Conservation (phyloP, 2,113 vertebrate genomes). For the Xenotilapia flavipinnis region DNA sequence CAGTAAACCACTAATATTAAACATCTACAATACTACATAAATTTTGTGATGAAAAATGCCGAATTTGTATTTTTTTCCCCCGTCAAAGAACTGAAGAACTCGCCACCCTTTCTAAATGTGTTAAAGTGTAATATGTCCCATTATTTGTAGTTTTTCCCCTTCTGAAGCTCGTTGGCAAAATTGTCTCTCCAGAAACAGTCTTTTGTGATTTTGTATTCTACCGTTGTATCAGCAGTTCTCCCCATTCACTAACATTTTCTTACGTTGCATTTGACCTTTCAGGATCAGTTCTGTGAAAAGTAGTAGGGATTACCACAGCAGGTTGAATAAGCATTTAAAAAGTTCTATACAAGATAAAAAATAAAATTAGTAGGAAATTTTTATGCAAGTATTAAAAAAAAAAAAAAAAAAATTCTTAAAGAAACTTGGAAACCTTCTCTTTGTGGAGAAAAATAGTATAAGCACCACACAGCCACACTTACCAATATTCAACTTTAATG, state of each 20-base stretch:
- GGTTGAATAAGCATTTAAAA: too few relatives aligned
- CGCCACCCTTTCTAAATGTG: not conserved
- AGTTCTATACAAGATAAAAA: too few relatives aligned
- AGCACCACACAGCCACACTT: not conserved
- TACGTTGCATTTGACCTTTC: too few relatives aligned
- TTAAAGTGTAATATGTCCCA: not conserved
- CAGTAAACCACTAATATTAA: too few relatives aligned
- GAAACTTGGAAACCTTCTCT: not conserved
- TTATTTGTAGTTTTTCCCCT: not conserved
- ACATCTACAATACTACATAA: too few relatives aligned
- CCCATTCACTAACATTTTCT: too few relatives aligned
- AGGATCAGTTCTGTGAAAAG: too few relatives aligned
- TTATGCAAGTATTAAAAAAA: too few relatives aligned
- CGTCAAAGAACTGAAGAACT: not conserved
- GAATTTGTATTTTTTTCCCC: fast-evolving
- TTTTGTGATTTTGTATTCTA: too few relatives aligned
- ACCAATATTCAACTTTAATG: not conserved
- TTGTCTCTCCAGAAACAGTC: not conserved
- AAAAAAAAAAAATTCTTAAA: not conserved
- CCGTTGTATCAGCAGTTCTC: too few relatives aligned
- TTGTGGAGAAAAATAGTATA: not conserved
- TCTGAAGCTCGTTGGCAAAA: not conserved
- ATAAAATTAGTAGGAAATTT: too few relatives aligned
- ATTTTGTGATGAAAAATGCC: fast-evolving
- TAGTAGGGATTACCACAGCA: too few relatives aligned